These are phyloP conservation scores for Orchesella flavescens DNA, from an alignment of 2,888 invertebrate genomes.

Conservation along the genomic window DNA sequence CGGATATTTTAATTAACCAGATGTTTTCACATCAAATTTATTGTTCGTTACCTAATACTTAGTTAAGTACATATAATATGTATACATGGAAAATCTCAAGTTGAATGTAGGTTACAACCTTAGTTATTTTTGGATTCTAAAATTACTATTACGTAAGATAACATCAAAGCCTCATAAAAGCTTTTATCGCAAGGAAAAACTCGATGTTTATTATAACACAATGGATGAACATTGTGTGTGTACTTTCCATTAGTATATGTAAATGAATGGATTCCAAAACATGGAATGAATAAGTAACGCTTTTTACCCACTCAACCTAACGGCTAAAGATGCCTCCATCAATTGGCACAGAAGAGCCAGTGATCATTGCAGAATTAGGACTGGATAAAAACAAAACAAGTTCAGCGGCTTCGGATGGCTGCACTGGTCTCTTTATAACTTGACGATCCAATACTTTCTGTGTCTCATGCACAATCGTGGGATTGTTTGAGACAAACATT, in stretches of 20 bases:
- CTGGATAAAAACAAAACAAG: slow-evolving; percentile 60
- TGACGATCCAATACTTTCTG: slow-evolving; percentile 64
- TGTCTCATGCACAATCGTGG: slow-evolving; percentile 56
- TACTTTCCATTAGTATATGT: not conserved
- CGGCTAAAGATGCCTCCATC: slow-evolving; percentile 63
- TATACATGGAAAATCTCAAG: too few species aligned
- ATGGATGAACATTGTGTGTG: not conserved
- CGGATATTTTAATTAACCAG: too few species aligned
- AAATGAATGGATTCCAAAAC: not conserved
- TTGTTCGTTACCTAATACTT: too few species aligned
- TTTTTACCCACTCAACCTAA: not conserved
- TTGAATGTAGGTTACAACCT: too few species aligned
- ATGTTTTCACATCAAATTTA: too few species aligned
- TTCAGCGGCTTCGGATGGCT: slow-evolving; percentile 62
- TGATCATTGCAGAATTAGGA: slow-evolving; percentile 58
- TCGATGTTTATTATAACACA: too few species aligned
- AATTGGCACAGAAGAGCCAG: slow-evolving; percentile 56
- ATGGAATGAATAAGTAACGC: not conserved
- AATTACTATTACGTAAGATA: too few species aligned
- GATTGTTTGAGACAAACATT: slow-evolving; percentile 63
- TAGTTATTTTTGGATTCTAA: too few species aligned
- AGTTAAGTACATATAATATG: too few species aligned
- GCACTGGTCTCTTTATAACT: slow-evolving; percentile 62
- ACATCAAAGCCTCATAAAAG: too few species aligned
- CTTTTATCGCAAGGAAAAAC: too few species aligned